A percentile compares a stretch with the other conserved stretches of the same genome.
These are phyloP conservation scores for Polylopha cassiicola DNA, from an alignment of 2,888 invertebrate species.

Conservation along the genomic window DNA sequence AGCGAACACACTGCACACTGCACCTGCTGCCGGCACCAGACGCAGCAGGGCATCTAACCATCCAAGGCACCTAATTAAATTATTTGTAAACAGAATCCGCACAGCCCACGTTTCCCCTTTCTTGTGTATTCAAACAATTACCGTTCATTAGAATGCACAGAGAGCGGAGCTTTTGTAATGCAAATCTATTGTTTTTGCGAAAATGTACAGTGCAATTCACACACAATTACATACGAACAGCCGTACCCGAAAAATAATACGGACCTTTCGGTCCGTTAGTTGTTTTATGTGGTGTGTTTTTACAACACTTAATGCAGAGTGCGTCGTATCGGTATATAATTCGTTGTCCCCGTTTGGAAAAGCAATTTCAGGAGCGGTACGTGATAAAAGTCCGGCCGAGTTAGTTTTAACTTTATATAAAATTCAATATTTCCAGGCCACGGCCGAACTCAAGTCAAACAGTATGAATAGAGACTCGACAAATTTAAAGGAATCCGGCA, in stretches of 20 bases:
- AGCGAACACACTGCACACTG: neutral
- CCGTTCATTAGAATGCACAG: conserved; percentile 59
- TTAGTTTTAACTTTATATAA: conserved; percentile 42
- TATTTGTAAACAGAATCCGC: conserved; percentile 44
- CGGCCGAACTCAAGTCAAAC: conserved; percentile 34
- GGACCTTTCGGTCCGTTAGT: conserved; percentile 11
- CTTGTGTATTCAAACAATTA: conserved; percentile 67
- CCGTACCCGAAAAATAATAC: conserved; percentile 13
- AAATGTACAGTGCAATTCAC: conserved; percentile 23
- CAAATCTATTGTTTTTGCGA: conserved; percentile 58
- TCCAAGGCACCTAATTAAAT: conserved; percentile 20
- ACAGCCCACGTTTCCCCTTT: conserved; percentile 39
- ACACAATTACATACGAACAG: conserved; percentile 17
- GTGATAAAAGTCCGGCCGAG: conserved; percentile 33
- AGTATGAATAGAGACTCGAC: conserved; percentile 32
- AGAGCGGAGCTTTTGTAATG: conserved; percentile 52
- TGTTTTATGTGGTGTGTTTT: conserved; percentile 9
- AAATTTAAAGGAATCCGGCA: conserved; percentile 46
- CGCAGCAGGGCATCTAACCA: conserved; percentile 8
- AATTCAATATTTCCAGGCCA: conserved; percentile 51
- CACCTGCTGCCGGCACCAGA: neutral
- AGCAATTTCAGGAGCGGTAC: conserved; percentile 50
- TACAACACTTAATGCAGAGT: conserved; percentile 8
- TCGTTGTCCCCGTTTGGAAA: conserved; percentile 33
- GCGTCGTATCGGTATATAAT: conserved; percentile 6